These are phyloP conservation scores for Lampropteryx suffumata DNA, from an alignment of 2,888 invertebrate species.

Conservation along the genomic window DNA sequence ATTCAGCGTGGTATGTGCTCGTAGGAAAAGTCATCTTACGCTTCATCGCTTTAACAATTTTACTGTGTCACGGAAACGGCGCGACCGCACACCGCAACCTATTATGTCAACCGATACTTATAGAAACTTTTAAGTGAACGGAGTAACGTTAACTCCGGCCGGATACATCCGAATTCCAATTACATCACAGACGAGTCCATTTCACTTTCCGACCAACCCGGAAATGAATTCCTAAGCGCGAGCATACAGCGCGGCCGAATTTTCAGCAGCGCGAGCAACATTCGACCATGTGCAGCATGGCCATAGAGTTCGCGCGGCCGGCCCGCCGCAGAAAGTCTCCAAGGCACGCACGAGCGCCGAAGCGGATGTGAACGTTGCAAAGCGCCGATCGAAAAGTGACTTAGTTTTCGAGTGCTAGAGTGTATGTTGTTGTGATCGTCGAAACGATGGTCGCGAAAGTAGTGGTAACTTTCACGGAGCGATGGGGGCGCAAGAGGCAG, in stretches of 20 bases:
- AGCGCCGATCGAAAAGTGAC: conserved; percentile 66
- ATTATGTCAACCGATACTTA: conserved; percentile 77
- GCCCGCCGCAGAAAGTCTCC: conserved; percentile 55
- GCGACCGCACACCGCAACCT: conserved; percentile 51
- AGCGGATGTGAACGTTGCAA: conserved; percentile 77
- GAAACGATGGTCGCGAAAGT: conserved; percentile 76
- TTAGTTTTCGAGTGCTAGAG: conserved; percentile 69
- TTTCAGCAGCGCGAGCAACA: conserved; percentile 51
- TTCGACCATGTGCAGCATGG: conserved; percentile 48
- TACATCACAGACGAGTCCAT: conserved; percentile 82
- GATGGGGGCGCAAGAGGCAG: conserved; percentile 75
- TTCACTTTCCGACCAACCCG: conserved; percentile 83
- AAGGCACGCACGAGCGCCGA: conserved; percentile 70
- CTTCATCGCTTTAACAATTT: conserved; percentile 55
- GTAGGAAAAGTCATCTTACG: conserved; percentile 54
- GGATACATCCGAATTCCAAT: conserved; percentile 83
- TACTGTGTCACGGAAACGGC: conserved; percentile 59
- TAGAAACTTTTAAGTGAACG: conserved; percentile 79
- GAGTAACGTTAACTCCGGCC: conserved; percentile 79
- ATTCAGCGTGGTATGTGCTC: conserved; percentile 37
- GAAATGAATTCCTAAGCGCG: conserved; percentile 82
- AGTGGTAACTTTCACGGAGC: conserved; percentile 79
- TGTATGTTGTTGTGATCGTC: conserved; percentile 61
- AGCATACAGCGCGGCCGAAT: conserved; percentile 77
- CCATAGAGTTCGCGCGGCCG: conserved; percentile 50